Base-by-base conservation (phyloP, 1,140 invertebrate genomes). In the Rhyacophila brunnea region DNA sequence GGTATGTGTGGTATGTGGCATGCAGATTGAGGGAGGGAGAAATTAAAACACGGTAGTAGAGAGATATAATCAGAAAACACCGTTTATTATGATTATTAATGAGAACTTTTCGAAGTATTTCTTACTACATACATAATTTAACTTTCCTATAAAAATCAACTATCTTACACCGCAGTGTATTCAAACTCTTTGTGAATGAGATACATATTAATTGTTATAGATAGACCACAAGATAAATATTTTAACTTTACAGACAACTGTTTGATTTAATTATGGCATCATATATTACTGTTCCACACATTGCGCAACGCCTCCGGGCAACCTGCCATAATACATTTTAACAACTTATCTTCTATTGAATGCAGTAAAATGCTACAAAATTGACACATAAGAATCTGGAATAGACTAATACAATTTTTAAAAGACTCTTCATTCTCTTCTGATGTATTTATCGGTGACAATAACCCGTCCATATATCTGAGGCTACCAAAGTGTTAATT, bases 311-410 rank as follows among this genome's bases (percentile, higher is more conserved):
- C 23, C 23, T 28, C 9, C 23, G 23, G 43, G 50, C 58, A 60
- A 28, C 46, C 38, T 47, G 62, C 48, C 54, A 14, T 55, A 47
- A 44, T 49, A 49, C 10, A 48, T 32, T 53, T 61, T 38, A 62
- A 62, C 60, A 59, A 63, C 56, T 65, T 65, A 65, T 58, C 48
- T 59, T 46, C 44, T 62, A 62, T 53, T 59, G 60, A 65, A 28
- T 55, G 62, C 58, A 64, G 60, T 65, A 60, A 61, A 60, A 65
- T 61, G 55, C 76, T 79, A 79, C 75, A 73, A 75, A 79, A 79
- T 79, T 79, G 77, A 79, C 77, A 78, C 77, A 78, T 78, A 79
- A 79, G 77, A 78, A 79, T 79, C 76, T 78, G 75, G 76, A 78
- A 75, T 78, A 79, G 77, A 77, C 76, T 77, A 78, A 46, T 50